phyloP scores from a whole-genome alignment of 2,888 invertebrate genomes.

The Ornithoptera alexandrae region DNA sequence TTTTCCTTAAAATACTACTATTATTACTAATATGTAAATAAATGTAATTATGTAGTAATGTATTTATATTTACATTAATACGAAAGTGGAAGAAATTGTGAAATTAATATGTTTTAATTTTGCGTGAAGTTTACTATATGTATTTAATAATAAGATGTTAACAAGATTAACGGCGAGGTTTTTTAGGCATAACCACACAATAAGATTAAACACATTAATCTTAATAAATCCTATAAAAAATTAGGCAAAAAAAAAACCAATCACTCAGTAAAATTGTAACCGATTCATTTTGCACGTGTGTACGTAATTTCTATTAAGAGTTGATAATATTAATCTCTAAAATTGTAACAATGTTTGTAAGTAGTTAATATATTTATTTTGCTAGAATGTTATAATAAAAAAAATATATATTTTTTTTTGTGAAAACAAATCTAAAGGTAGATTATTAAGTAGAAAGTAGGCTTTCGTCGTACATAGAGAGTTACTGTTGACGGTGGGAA shows the following conservation, averaged over 20 bases:
- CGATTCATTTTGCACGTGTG: background rate
- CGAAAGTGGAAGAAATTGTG: no score
- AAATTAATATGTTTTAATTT: no score
- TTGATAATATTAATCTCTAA: background rate
- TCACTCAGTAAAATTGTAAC: background rate
- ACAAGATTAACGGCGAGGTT: no score
- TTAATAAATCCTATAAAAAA: background rate
- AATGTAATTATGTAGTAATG: no score
- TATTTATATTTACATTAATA: background rate
- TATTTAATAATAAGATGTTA: no score
- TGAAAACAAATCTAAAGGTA: slow-evolving; percentile 19
- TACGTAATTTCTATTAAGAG: background rate
- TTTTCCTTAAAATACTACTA: no score
- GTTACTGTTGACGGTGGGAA: slow-evolving; percentile 36
- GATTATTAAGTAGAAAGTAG: slow-evolving; percentile 39
- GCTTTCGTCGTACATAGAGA: slow-evolving; percentile 35
- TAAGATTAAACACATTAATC: no score
- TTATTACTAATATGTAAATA: no score
- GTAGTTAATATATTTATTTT: background rate
- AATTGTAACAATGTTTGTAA: background rate
- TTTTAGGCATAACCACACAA: no score
- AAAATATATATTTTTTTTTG: background rate
- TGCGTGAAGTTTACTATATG: no score
- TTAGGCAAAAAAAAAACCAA: background rate
- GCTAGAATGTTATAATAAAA: background rate